Base-by-base conservation (phyloP, 1,140 invertebrate genomes). In the Aphelenchoides besseyi region DNA sequence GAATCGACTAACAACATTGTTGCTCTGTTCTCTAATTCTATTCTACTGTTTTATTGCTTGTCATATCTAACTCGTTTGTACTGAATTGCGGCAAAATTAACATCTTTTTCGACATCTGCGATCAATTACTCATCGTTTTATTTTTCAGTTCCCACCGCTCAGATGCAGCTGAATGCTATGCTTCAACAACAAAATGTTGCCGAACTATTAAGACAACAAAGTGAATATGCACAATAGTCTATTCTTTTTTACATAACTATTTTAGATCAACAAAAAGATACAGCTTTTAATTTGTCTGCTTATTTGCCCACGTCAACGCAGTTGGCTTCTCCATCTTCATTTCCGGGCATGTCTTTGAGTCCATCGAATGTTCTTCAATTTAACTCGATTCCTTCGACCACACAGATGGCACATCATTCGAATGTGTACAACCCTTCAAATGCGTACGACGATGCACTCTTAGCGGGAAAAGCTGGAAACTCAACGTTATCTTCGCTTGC, bases 181-280 rank as follows among this genome's bases (percentile, higher is more conserved):
- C 12, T 73, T 28, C 72, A 73, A 26, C 72, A 73, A 52, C 72
- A 73, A 55, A 73, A 68, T 36, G n/a, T 73, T n/a, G n/a, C 53
- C 1, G 72, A 73, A 69, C 57, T 75, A 52, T 55, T 69, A 26
- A 33, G 26, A 63, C 26, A 75, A 16, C 67, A 68, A 61, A 26
- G 59, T 18, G 59, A 16, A 52, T 16, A 52, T n/a, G n/a, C 48
- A n/a, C 16, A 52, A 52, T 52, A n/a, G n/a, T 2, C 48, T n/a
- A 52, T 30, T 18, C n/a, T 16, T 61, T 35, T 61, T 61, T n/a
- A 61, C 30, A n/a, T n/a, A 18, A n/a, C 59, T 1, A 16, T 18
- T 18, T 18, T 29, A 61, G n/a, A 16, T 29, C 63, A 66, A 66
- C 16, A 37, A 12, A 59, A 59, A 59, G 55, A 59, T 23, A 8